Evolutionary conservation across 2,113 vertebrate genomes (phyloP), one percentile per base, ranked within the genome.

Genomic region (Mobula birostris): DNA sequence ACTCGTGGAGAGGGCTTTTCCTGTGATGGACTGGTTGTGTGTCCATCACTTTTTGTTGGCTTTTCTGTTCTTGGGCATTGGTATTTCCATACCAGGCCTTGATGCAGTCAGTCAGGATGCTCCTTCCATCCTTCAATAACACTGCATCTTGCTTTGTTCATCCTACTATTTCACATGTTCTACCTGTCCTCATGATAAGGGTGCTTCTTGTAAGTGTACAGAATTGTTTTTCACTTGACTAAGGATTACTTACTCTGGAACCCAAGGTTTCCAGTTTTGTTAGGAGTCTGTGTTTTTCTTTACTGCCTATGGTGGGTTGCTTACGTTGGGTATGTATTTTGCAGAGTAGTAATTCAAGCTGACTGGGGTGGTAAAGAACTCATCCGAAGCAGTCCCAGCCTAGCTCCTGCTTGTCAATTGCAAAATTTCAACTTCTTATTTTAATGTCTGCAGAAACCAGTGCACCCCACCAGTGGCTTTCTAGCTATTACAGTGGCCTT

Each of bases 401-500:
- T 63, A 8, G 0, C 29, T 66, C 15, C 2, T 7, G 27, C 58
- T 29, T 19, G 17, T 85, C 24, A 11, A 58, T 58, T 11, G 11
- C 29, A 66, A 14, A 6, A 19, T 19, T 14, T 0, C 15, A 1
- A 32, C 12, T 61, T 63, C 14, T 63, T 15, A 29, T 9, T 27
- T 85, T 56, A 14, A n/a, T 19, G 68, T 17, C 95, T 79, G 14
- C 96, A 98, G 98, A 97, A 96, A 94, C 96, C 97, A 4, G 95
- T 96, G 58, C 96, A 97, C 94, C 97, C 97, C 5, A 99, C 98
- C 85, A 98, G 98, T 0, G 98, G 98, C 7, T 95, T 99, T 95
- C 77, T 99, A 68, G 98, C 98, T 88, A 97, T 99, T 95, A 98
- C 98, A 15, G 95, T 99, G 94, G 98, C 98, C 0, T 97, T 99